A percentile compares a stretch with the other conserved stretches of the same genome.
Conservation (phyloP, 2,113 vertebrate species). For the Opisthocomus hoazin region DNA sequence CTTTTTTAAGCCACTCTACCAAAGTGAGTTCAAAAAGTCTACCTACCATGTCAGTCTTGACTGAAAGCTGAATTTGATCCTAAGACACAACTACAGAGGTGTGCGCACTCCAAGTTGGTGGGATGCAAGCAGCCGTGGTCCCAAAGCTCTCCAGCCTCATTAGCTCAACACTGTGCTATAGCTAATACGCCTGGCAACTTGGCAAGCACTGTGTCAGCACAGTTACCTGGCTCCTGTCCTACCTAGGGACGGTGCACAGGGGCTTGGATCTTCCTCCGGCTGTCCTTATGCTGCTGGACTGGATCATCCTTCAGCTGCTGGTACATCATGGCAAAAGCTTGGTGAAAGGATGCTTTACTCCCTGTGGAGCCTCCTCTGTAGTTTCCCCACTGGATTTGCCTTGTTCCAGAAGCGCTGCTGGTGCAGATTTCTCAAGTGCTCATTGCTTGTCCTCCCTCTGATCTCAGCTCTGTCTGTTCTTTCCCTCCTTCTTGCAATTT, state of each 20-base stretch:
- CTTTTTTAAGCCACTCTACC: not conserved
- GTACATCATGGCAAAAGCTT: not conserved
- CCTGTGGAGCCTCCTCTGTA: not conserved
- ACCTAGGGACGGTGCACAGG: fast-evolving
- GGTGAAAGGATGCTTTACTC: not conserved
- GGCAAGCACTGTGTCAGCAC: not conserved
- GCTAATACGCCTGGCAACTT: not conserved
- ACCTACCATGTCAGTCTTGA: not conserved
- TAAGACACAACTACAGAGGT: not conserved
- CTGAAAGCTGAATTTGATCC: not conserved
- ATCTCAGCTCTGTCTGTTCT: not conserved
- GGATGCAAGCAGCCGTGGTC: not conserved
- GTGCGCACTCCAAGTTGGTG: fast-evolving
- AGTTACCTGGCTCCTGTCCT: not conserved
- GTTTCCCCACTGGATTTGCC: not conserved
- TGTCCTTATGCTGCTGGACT: not conserved
- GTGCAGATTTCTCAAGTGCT: not conserved
- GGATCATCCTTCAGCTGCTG: not conserved
- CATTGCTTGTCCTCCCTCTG: not conserved
- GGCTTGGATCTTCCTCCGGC: not conserved
- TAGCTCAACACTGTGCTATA: not conserved
- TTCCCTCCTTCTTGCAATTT: not conserved
- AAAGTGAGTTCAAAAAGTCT: not conserved
- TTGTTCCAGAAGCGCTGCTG: not conserved
- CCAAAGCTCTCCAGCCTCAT: not conserved